These are phyloP conservation scores for Sebastes aleutianus DNA, from an alignment of 2,797 vertebrate genomes.

Conservation along the genomic window DNA sequence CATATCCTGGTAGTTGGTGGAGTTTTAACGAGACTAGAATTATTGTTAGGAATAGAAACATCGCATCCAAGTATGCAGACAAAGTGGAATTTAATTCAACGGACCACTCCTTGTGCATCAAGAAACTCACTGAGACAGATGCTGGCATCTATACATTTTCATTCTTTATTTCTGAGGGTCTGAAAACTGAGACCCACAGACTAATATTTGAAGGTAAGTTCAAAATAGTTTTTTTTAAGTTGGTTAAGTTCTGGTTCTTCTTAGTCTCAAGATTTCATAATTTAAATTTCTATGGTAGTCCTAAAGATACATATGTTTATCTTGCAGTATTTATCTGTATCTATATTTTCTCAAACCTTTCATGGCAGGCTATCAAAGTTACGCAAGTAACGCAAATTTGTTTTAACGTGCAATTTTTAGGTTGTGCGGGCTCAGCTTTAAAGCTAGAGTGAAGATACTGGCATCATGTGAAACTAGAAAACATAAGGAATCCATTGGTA, in stretches of 20 bases:
- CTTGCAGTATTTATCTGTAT: no score
- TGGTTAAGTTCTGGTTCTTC: no score
- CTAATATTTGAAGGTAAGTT: conserved; percentile 66
- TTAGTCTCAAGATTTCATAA: background rate
- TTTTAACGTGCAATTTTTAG: background rate
- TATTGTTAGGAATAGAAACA: fast-evolving
- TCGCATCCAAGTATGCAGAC: fast-evolving
- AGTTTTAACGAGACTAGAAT: fast-evolving
- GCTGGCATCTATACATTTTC: background rate
- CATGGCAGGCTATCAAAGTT: no score
- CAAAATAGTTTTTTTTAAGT: fast-evolving
- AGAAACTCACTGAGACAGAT: conserved; percentile 25
- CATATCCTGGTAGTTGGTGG: fast-evolving
- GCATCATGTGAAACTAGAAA: no score
- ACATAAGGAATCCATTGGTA: no score
- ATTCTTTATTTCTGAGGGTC: fast-evolving
- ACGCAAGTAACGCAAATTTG: no score
- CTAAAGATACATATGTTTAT: background rate
- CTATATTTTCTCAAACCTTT: background rate
- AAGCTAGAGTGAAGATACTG: background rate
- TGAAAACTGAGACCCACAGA: fast-evolving
- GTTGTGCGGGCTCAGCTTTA: background rate
- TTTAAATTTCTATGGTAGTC: background rate
- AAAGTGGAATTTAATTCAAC: background rate
- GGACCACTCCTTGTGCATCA: conserved; percentile 38